These are phyloP conservation scores for Dendrolimus kikuchii DNA, from an alignment of 1,140 invertebrate genomes.

Conservation along the genomic window DNA sequence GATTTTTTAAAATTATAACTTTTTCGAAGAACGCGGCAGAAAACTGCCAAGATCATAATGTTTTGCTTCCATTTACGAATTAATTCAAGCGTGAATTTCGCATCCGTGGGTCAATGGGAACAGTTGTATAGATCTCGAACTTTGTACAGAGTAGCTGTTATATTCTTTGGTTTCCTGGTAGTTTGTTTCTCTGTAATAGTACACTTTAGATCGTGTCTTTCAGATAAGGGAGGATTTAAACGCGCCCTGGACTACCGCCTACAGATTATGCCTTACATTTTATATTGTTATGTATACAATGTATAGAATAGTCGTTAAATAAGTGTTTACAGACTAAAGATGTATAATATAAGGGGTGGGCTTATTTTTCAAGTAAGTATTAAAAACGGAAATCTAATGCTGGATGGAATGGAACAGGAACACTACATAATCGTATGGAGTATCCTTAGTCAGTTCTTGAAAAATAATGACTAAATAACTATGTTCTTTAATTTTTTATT, in stretches of 20 bases:
- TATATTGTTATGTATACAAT: too few species aligned
- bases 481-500: too few species aligned
- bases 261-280: too few species aligned
- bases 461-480: too few species aligned
- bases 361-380: too few species aligned
- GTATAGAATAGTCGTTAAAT: too few species aligned
- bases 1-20: neutral
- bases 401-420: too few species aligned
- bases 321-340: too few species aligned
- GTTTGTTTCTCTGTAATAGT: constrained; percentile 46
- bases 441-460: too few species aligned
- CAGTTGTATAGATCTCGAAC: constrained; percentile 31
- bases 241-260: constrained; percentile 7
- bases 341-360: too few species aligned
- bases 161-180: constrained; percentile 11
- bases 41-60: constrained; percentile 8
- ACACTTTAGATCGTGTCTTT: constrained; percentile 54
- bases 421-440: too few species aligned
- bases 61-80: constrained; percentile 20
- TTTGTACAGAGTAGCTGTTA: constrained; percentile 37
- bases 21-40: neutral
- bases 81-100: constrained; percentile 57
- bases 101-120: constrained; percentile 43
- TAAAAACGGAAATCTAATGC: too few species aligned
- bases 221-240: constrained; percentile 56